Conservation (phyloP, 53 echinoderm and acorn worm genomes). For the Actinopyga echinites region DNA sequence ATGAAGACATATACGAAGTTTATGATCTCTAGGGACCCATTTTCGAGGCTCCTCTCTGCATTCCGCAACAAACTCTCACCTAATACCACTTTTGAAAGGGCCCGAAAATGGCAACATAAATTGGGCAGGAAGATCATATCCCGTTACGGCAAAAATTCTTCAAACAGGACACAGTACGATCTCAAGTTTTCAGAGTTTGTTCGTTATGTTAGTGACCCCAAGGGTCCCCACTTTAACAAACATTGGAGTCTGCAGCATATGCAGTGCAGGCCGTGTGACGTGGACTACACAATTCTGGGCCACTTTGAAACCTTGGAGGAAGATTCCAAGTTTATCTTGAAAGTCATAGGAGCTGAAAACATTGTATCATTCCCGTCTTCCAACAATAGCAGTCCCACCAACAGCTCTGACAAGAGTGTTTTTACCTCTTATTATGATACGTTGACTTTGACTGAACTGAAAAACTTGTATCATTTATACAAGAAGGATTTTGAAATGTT, state of each 20-base stretch:
- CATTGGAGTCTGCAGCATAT: slow-evolving; percentile 55
- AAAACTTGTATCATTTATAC: slow-evolving; percentile 43
- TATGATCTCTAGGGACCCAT: slow-evolving; percentile 64
- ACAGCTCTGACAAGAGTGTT: slow-evolving; percentile 43
- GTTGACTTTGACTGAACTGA: slow-evolving; percentile 33
- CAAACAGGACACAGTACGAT: slow-evolving; percentile 44
- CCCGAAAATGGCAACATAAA: slow-evolving; percentile 28
- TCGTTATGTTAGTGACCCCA: slow-evolving; percentile 20
- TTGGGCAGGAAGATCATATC: slow-evolving; percentile 54
- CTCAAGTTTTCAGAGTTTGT: slow-evolving; percentile 61
- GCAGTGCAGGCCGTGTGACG: slow-evolving; percentile 58
- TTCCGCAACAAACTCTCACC: slow-evolving; percentile 69
- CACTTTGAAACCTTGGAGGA: slow-evolving; percentile 62
- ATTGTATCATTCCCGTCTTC: slow-evolving; percentile 62
- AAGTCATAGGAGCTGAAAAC: slow-evolving; percentile 41
- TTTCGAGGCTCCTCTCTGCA: slow-evolving; percentile 63
- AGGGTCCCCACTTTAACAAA: slow-evolving; percentile 11
- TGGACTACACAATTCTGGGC: slow-evolving; percentile 59
- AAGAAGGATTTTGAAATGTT: slow-evolving; percentile 59
- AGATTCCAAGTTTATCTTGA: slow-evolving; percentile 59
- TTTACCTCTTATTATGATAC: slow-evolving; percentile 30
- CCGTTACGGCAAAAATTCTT: slow-evolving; percentile 25
- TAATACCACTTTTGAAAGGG: slow-evolving; percentile 44
- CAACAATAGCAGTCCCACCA: slow-evolving; percentile 66
- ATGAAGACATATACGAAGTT: slow-evolving; percentile 60